Evolutionary conservation across 1,140 invertebrate genomes (phyloP), one percentile per base, ranked within the genome.

Genomic region (Manduca sexta): DNA sequence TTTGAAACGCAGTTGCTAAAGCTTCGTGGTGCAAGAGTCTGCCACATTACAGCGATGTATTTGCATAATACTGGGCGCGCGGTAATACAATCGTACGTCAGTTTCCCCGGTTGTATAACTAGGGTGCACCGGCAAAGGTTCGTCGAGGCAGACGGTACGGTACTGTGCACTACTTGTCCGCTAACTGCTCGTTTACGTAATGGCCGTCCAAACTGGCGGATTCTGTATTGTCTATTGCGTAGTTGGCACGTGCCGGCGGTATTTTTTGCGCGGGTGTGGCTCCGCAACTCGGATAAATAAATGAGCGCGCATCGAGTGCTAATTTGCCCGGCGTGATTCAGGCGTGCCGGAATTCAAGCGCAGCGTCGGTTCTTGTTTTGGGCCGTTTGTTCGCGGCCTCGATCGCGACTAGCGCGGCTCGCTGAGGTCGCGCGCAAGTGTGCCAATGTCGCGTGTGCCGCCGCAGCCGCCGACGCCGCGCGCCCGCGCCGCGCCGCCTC

Each of bases 1-100:
- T 81, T 84, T 83, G 68, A 73, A 83, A 84, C 72, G 48, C 43
- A 53, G 63, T 81, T 76, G 74, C 75, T 65, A 81, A 78, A 78
- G 73, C 56, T 42, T 64, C 65, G 68, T 84, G 80, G 76, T 78
- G 80, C 72, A 82, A 82, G 66, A 68, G 47, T 52, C 59, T 45
- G 70, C 69, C 56, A 70, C 63, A 70, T 79, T 77, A 77, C 74
- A 72, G 57, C 68, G 72, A 67, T 56, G 66, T 62, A 83, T 84
- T 83, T 84, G 74, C 77, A 83, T 81, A 82, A 81, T 69, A 66
- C 60, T 49, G 61, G 60, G 67, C 75, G 67, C 67, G 57, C 61
- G 21, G 69, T 68, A 71, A 74, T 68, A 51, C 62, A 49, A 49
- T 56, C 64, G 64, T 64, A 57, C 52, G 58, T 67, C 37, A 51